Conservation (phyloP, 2,888 invertebrate genomes). For the Disparrhopalites patrizii region DNA sequence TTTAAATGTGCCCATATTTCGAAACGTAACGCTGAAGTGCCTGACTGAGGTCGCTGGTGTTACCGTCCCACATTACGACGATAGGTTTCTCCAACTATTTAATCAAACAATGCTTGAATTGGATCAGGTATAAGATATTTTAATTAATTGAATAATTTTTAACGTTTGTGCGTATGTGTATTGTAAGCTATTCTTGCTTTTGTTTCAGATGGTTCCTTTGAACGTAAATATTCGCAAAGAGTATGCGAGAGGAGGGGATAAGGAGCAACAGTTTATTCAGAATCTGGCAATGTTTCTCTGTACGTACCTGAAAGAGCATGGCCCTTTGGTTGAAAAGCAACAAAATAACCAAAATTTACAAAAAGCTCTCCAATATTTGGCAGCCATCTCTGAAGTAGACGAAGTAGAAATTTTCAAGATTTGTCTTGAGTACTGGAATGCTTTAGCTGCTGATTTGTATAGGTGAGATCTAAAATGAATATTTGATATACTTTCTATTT, state of each 20-base stretch:
- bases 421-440: conserved; percentile 98
- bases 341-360: conserved; percentile 70
- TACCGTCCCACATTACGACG: conserved; percentile 79
- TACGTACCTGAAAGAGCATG: conserved; percentile 94
- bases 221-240: conserved; percentile 90
- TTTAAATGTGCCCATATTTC: conserved; percentile 92
- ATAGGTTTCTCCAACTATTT: conserved; percentile 85
- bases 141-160: neutral
- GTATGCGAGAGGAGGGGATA: conserved; percentile 87
- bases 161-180: neutral
- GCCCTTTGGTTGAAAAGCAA: conserved; percentile 77
- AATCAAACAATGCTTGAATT: conserved; percentile 88
- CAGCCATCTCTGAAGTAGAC: conserved; percentile 94
- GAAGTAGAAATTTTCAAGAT: conserved; percentile 99
- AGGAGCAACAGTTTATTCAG: conserved; percentile 98
- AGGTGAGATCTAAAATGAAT: conserved; percentile 66
- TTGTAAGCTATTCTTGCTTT: neutral
- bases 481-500: no score
- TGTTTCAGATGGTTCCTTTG: conserved; percentile 72
- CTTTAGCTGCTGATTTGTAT: conserved; percentile 86
- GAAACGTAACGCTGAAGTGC: conserved; percentile 97
- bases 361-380: conserved; percentile 79
- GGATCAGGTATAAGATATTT: conserved; percentile 58
- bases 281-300: conserved; percentile 96
- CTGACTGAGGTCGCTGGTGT: conserved; percentile 96